Evolutionary conservation across 2,888 invertebrate species (phyloP), one percentile per base, ranked within the genome.

Genomic region (Fabriciana adippe): DNA sequence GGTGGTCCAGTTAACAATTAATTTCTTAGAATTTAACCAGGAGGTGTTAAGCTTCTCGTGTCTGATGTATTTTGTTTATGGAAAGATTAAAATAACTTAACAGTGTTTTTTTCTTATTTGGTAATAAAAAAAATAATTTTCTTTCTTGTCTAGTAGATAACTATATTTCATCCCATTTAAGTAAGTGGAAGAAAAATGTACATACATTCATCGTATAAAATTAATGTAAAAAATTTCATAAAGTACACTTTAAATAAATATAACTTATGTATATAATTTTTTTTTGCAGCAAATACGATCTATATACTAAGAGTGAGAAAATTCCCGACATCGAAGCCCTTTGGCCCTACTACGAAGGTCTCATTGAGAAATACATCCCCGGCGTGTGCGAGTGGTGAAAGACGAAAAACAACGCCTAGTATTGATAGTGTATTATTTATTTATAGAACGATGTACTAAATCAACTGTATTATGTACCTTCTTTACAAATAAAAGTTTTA

Each of bases 291-390:
- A 96, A 97, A 90, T 99, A 97, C 83, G 99, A 99, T 87, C 93
- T 98, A 59, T 86, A 85, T 75, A 85, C 85, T 26, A 86, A 85
- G 69, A 84, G 95, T 76, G 94, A 94, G 55, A 94, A 93, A 0
- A 81, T 96, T 1, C 99, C 99, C 0, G 96, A 99, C 81, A 96
- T 98, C 68, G 96, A 97, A 60, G 93, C 94, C 11, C 89, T 99
- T 55, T 97, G 96, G 95, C 97, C 98, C 0, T 99, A 99, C 87
- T 99, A 99, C 86, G 96, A 98, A 83, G 87, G 93, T 1, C 93
- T 99, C 11, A 97, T 99, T 76, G 96, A 97, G 72, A 97, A 99
- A 86, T 99, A 98, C 85, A 95, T 98, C 63, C 99, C 99, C 0
- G 98, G 97, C 0, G 88, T 93, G 2, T 82, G 97, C 72, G 94